Evolutionary conservation across 2,113 vertebrate genomes (phyloP), one percentile per base, ranked within the genome.

Genomic region (Paedocypris sp.): DNA sequence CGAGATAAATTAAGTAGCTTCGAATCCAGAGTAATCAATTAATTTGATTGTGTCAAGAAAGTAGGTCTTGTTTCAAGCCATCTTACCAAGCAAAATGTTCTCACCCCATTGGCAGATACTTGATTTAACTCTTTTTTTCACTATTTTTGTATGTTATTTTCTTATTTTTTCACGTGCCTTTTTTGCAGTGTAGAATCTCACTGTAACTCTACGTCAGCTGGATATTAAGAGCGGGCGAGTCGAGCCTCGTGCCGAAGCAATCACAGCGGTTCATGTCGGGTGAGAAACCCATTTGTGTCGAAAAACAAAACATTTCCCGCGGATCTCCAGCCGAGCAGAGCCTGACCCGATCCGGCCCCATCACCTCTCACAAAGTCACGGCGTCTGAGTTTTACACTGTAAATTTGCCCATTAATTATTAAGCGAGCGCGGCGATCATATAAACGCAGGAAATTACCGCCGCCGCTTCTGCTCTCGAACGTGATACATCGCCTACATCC

Each of bases 381-480:
- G 91, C 93, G 90, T 91, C 86, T 86, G 89, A 92, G 90, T 95
- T 98, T 85, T 92, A 92, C 89, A 61, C 87, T 90, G 87, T 97
- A 96, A 97, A 97, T 97, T 97, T 90, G 88, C 89, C 90, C 91
- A 98, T 98, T 88, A 97, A 98, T 97, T 96, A 98, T 98, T 98
- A 93, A 98, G 87, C 82, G 82, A 85, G 86, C 79, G 87, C 79
- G 83, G 77, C 84, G 85, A 91, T 96, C 88, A 91, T 97, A 91
- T 97, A 97, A 97, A 90, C 90, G 94, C 94, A 91, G 95, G 94
- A 97, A 98, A 98, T 98, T 95, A 97, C 89, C 79, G 84, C 86
- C 89, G 70, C 87, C 88, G 88, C 95, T 91, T 97, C 95, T 95
- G 92, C 93, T 98, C 92, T 94, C 88, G 88, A 91, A 91, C 91